These are phyloP conservation scores for Autographa pulchrina DNA, from an alignment of 2,888 invertebrate species.

Conservation along the genomic window DNA sequence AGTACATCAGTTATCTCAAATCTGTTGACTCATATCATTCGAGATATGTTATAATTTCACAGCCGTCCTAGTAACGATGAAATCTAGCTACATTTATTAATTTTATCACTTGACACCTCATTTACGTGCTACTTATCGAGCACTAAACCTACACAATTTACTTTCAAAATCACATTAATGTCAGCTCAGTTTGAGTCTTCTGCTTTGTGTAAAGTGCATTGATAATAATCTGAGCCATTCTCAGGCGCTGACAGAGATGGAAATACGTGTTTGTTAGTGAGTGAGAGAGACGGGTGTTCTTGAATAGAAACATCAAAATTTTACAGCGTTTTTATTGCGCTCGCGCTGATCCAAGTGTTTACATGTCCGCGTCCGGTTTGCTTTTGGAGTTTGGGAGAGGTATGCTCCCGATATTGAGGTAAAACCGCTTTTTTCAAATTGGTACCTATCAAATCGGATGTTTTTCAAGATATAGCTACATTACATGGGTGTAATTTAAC, in stretches of 20 bases:
- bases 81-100: slow-evolving; percentile 82
- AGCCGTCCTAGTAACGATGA: slow-evolving; percentile 64
- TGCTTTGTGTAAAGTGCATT: slow-evolving; percentile 89
- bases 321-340: slow-evolving; percentile 89
- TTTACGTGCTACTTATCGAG: slow-evolving; percentile 80
- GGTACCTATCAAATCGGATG: slow-evolving; percentile 51
- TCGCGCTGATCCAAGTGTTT: slow-evolving; percentile 82
- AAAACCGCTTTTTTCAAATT: slow-evolving; percentile 60
- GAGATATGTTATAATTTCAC: slow-evolving; percentile 58
- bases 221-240: slow-evolving; percentile 87
- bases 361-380: slow-evolving; percentile 82
- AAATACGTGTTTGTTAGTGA: slow-evolving; percentile 45
- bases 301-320: slow-evolving; percentile 89
- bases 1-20: slow-evolving; percentile 30
- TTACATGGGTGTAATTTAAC: too few species aligned
- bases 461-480: slow-evolving; percentile 36
- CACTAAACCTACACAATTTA: slow-evolving; percentile 87
- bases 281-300: slow-evolving; percentile 68
- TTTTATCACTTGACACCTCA: slow-evolving; percentile 87
- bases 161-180: slow-evolving; percentile 87
- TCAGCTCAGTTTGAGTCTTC: slow-evolving; percentile 84
- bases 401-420: slow-evolving; percentile 63
- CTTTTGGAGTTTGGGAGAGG: slow-evolving; percentile 66
- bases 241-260: slow-evolving; percentile 72
- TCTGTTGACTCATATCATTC: slow-evolving; percentile 50